Conservation (phyloP, 2,888 invertebrate species). For the Elaeidobius kamerunicus region DNA sequence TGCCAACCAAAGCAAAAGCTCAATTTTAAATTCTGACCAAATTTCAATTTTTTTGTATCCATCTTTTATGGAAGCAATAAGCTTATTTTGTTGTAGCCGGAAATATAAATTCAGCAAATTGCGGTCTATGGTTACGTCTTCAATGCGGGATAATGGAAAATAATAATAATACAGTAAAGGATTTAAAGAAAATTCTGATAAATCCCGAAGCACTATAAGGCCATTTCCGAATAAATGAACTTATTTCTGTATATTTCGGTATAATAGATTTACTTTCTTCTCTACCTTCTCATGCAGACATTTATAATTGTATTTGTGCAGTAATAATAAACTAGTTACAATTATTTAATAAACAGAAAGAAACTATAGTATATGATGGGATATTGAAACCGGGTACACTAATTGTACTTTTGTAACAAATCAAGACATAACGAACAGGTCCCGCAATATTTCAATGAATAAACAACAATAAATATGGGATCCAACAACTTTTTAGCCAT, state of each 20-base stretch:
- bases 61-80: not conserved
- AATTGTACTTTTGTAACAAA: too few relatives aligned
- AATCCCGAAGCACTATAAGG: conserved; percentile 16
- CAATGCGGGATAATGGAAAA: conserved; percentile 25
- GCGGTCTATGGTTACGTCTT: conserved; percentile 6
- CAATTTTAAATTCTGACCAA: not conserved
- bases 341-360: not conserved
- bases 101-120: conserved; percentile 22
- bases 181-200: conserved; percentile 21
- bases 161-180: conserved; percentile 21
- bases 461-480: too few relatives aligned
- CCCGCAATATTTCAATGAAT: too few relatives aligned
- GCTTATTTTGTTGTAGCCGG: conserved; percentile 2
- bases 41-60: not conserved
- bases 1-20: not conserved
- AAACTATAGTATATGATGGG: too few relatives aligned
- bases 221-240: conserved; percentile 12
- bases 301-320: not conserved
- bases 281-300: too few relatives aligned
- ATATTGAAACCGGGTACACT: too few relatives aligned
- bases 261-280: not conserved
- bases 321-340: not conserved
- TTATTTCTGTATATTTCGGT: not conserved
- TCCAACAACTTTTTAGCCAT: too few relatives aligned
- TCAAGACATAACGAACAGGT: too few relatives aligned